Evolutionary conservation across 2,797 vertebrate genomes (phyloP).

Genomic region (Emydoidea blandingii): DNA sequence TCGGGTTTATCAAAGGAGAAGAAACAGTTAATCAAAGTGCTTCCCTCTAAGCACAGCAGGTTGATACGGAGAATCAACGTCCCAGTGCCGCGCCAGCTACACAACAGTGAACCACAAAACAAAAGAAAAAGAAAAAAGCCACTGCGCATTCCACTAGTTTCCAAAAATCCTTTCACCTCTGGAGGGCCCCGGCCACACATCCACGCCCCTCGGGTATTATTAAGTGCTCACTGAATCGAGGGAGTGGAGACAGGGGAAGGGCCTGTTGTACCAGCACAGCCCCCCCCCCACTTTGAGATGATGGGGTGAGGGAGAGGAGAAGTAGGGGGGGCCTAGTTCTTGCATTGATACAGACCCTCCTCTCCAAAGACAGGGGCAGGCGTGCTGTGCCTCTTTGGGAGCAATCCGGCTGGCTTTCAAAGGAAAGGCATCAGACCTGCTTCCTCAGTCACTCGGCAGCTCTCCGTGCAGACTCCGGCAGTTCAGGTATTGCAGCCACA

Average conservation of each 20-base stretch:
- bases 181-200: constrained; percentile 49
- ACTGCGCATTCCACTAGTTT: constrained; percentile 53
- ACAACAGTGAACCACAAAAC: background rate
- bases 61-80: too few species aligned
- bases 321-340: background rate
- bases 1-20: background rate
- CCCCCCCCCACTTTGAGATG: background rate
- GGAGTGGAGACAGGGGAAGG: background rate
- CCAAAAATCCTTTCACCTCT: constrained; percentile 51
- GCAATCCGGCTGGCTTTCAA: background rate
- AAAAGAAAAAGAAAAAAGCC: background rate
- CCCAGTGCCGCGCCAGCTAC: background rate
- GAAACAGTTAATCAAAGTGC: background rate
- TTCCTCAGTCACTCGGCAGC: background rate
- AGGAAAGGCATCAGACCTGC: background rate
- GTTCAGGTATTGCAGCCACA: background rate
- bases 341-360: background rate
- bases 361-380: background rate
- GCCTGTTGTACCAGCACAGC: constrained; percentile 43
- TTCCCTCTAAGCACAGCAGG: background rate
- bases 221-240: constrained; percentile 70
- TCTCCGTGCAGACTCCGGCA: background rate
- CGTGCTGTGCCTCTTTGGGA: background rate
- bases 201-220: background rate
- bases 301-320: background rate